phyloP scores from a whole-genome alignment of 2,797 vertebrate species.

The Limnodromus scolopaceus region DNA sequence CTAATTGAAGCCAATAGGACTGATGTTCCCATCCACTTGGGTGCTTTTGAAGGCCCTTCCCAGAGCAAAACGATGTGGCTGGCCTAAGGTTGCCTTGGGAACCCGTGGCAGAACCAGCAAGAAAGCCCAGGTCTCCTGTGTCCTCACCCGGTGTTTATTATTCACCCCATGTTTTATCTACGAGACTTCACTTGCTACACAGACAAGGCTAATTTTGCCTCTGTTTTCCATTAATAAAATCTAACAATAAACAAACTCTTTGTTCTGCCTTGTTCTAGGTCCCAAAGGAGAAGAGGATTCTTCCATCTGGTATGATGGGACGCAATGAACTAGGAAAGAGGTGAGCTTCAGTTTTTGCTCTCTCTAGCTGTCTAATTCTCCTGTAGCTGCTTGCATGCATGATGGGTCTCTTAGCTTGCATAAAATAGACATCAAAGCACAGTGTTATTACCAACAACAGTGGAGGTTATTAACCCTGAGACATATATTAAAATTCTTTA shows the following conservation, averaged over 20 bases:
- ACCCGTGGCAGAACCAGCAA: not conserved
- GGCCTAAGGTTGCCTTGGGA: not conserved
- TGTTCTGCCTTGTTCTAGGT: conserved; percentile 72
- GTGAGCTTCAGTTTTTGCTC: conserved; percentile 73
- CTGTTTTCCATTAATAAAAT: not conserved
- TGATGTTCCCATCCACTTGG: not conserved
- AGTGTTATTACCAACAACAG: conserved; percentile 48
- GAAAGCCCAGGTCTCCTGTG: not conserved
- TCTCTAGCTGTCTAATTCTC: not conserved
- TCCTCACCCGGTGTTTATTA: not conserved
- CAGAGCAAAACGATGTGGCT: not conserved
- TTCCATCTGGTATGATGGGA: conserved; percentile 72
- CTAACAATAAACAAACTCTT: not conserved
- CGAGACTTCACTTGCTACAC: not conserved
- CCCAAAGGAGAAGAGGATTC: conserved; percentile 89
- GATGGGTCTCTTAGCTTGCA: conserved; percentile 39
- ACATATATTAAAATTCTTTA: conserved; percentile 58
- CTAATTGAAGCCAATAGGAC: not conserved
- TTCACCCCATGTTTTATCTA: not conserved
- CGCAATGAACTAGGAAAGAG: conserved; percentile 88
- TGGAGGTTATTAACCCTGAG: conserved; percentile 59
- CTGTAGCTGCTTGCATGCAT: conserved; percentile 31
- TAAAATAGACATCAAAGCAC: conserved; percentile 59
- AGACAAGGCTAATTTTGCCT: not conserved
- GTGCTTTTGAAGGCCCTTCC: not conserved